Conservation (phyloP, 2,797 vertebrate species). For the Vespertilio murinus region DNA sequence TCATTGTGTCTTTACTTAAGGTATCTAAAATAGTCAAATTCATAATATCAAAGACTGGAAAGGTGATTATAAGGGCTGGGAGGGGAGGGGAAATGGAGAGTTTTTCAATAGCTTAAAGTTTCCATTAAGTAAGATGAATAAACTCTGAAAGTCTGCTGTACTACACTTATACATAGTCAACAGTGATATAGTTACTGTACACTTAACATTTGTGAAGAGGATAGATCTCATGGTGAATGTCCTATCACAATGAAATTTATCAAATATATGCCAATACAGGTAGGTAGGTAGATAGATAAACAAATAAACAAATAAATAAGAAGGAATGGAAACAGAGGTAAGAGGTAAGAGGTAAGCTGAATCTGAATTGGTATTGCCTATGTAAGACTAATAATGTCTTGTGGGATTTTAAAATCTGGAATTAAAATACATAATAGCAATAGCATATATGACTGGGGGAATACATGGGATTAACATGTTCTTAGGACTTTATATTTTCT, state of each 20-base stretch:
- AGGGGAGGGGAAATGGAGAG: neutral
- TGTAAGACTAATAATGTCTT: neutral
- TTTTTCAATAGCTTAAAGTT: neutral
- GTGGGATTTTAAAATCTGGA: neutral
- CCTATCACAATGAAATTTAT: neutral
- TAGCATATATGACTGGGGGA: neutral
- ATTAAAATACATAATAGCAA: neutral
- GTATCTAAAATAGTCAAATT: neutral
- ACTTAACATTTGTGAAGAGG: neutral
- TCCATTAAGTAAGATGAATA: neutral
- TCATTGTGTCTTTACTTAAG: neutral
- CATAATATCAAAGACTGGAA: neutral
- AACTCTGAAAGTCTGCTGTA: neutral
- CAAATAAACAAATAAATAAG: neutral
- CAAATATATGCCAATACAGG: neutral
- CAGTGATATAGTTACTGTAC: neutral
- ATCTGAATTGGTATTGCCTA: neutral
- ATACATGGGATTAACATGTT: neutral
- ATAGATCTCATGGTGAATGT: neutral
- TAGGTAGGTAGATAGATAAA: neutral
- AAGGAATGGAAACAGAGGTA: neutral
- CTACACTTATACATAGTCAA: neutral
- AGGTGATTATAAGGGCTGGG: neutral
- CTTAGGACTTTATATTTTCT: neutral
- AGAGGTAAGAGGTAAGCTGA: neutral